Conservation (phyloP, 1,140 invertebrate species). For the Hydropsyche tenuis region DNA sequence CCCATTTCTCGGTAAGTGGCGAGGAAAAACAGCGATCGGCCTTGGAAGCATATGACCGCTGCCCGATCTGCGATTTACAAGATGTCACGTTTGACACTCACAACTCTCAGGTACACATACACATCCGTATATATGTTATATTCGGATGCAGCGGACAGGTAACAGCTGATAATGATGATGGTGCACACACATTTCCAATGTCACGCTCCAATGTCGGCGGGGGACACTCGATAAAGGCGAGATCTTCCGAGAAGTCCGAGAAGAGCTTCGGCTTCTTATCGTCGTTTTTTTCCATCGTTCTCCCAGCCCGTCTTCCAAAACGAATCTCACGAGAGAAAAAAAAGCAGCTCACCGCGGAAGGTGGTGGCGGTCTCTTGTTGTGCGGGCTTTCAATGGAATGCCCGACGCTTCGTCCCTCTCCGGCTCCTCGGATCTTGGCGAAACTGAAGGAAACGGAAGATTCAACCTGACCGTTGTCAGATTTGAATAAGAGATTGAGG, state of each 20-base stretch:
- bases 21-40: neutral
- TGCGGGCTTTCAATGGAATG: conserved; percentile 30
- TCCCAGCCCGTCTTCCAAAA: neutral
- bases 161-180: conserved; percentile 32
- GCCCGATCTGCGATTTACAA: no score
- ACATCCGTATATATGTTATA: no score
- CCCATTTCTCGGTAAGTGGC: no score
- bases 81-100: no score
- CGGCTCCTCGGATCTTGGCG: neutral
- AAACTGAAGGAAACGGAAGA: neutral
- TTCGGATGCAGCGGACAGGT: conserved; percentile 14
- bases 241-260: conserved; percentile 22
- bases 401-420: neutral
- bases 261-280: conserved; percentile 10
- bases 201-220: no score
- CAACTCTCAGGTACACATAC: no score
- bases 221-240: conserved; percentile 25
- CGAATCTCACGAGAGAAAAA: neutral
- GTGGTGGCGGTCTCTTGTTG: conserved; percentile 28
- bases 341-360: conserved; percentile 32
- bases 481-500: conserved; percentile 23
- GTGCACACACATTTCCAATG: conserved; percentile 1
- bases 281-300: neutral
- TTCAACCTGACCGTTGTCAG: conserved; percentile 28
- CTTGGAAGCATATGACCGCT: conserved; percentile 4